Conservation (phyloP, 2,888 invertebrate genomes). For the Cerastoderma edule region DNA sequence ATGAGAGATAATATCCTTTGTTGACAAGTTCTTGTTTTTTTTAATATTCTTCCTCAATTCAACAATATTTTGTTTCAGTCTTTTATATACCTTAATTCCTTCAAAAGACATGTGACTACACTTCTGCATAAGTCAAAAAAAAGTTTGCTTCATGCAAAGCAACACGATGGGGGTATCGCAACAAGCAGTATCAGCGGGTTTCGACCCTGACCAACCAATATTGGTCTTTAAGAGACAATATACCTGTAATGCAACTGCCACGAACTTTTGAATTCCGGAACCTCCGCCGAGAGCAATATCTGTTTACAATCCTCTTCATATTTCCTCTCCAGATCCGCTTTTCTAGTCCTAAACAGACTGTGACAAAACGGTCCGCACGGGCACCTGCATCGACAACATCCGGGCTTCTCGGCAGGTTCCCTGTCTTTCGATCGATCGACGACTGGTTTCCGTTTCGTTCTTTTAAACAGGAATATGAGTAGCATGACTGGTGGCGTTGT, state of each 20-base stretch:
- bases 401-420: conserved; percentile 9
- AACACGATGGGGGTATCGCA: too few relatives aligned
- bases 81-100: too few relatives aligned
- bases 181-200: too few relatives aligned
- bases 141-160: too few relatives aligned
- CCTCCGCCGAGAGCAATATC: conserved; percentile 24
- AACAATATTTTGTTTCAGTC: too few relatives aligned
- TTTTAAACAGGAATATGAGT: conserved; percentile 65
- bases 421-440: neutral
- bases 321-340: conserved; percentile 3
- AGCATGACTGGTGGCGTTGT: conserved; percentile 65
- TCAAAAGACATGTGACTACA: too few relatives aligned
- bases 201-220: too few relatives aligned
- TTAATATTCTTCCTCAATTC: too few relatives aligned
- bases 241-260: conserved; percentile 63
- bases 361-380: conserved; percentile 22
- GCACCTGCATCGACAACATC: conserved; percentile 21
- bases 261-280: conserved; percentile 44
- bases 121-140: too few relatives aligned
- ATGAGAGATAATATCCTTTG: too few relatives aligned
- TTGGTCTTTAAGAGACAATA: neutral
- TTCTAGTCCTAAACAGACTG: conserved; percentile 18
- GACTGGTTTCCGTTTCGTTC: conserved; percentile 33
- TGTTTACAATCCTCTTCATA: conserved; percentile 23
- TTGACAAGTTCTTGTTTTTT: too few relatives aligned